Percentiles rank a stretch among this genome's conserved stretches.
These are phyloP conservation scores for Catharus minimus DNA, from an alignment of 2,113 vertebrate genomes.

Conservation along the genomic window DNA sequence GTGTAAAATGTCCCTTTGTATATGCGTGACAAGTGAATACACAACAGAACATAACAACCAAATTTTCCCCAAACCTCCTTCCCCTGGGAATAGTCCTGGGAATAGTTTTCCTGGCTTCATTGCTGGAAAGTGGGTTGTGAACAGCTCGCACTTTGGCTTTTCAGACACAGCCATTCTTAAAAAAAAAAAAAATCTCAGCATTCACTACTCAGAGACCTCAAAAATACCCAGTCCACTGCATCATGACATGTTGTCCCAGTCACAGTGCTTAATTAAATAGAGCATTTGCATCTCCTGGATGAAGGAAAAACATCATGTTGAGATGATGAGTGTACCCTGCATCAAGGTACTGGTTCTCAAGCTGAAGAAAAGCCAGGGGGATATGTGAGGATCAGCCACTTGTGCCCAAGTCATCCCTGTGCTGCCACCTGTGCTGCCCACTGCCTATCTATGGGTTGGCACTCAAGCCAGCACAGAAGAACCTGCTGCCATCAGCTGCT, in stretches of 20 bases:
- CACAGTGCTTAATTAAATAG: neutral
- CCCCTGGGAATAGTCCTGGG: neutral
- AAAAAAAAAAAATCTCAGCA: neutral
- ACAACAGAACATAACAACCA: neutral
- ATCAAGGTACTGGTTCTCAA: neutral
- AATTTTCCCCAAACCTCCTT: neutral
- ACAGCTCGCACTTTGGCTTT: neutral
- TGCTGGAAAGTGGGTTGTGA: neutral
- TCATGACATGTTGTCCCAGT: neutral
- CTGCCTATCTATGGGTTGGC: neutral
- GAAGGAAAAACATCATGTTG: neutral
- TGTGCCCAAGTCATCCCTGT: neutral
- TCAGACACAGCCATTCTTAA: neutral
- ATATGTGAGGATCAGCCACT: fast-evolving
- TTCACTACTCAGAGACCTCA: neutral
- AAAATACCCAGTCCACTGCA: neutral
- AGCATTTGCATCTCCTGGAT: neutral
- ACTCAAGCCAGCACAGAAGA: fast-evolving
- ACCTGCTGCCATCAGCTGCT: neutral
- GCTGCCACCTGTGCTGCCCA: neutral
- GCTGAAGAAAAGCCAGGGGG: neutral
- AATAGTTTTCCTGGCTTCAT: neutral
- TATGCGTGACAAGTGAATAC: neutral
- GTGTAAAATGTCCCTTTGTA: neutral
- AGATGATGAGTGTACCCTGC: neutral